Conservation (phyloP, 2,888 invertebrate species). For the Dicyrtoma fusca region DNA sequence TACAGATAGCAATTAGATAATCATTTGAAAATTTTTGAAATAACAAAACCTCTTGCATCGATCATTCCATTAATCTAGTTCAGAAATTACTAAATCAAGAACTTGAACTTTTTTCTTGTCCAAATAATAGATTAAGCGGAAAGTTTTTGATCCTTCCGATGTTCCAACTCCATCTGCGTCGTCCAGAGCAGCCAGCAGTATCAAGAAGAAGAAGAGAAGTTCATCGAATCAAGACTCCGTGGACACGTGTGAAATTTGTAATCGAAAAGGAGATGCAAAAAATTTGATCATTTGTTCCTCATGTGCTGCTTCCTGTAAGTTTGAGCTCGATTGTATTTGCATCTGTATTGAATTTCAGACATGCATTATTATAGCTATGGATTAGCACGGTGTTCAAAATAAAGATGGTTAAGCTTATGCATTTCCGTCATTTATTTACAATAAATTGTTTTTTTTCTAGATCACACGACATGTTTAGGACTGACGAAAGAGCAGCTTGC, state of each 20-base stretch:
- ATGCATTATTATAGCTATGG: too few species aligned
- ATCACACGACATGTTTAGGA: conserved; percentile 35
- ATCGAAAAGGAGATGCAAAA: conserved; percentile 35
- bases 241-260: conserved; percentile 37
- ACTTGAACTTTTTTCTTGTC: too few species aligned
- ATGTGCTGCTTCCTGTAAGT: conserved; percentile 48
- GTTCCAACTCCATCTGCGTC: conserved; percentile 14
- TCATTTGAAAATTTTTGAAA: too few species aligned
- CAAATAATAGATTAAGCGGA: conserved; percentile 29
- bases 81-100: too few species aligned
- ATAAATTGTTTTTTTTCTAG: conserved; percentile 26
- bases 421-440: too few species aligned
- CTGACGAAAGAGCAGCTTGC: conserved; percentile 12
- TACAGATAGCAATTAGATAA: too few species aligned
- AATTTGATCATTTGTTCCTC: conserved; percentile 47
- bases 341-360: not conserved
- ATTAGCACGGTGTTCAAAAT: too few species aligned
- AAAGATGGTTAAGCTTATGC: too few species aligned
- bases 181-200: conserved; percentile 6
- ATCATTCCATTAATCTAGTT: too few species aligned
- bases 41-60: too few species aligned
- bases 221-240: conserved; percentile 1
- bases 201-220: conserved; percentile 28
- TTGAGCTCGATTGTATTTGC: not conserved
- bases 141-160: conserved; percentile 44